Evolutionary conservation across 2,888 invertebrate genomes (phyloP), one percentile per base, ranked within the genome.

Genomic region (Orthosia gracilis): DNA sequence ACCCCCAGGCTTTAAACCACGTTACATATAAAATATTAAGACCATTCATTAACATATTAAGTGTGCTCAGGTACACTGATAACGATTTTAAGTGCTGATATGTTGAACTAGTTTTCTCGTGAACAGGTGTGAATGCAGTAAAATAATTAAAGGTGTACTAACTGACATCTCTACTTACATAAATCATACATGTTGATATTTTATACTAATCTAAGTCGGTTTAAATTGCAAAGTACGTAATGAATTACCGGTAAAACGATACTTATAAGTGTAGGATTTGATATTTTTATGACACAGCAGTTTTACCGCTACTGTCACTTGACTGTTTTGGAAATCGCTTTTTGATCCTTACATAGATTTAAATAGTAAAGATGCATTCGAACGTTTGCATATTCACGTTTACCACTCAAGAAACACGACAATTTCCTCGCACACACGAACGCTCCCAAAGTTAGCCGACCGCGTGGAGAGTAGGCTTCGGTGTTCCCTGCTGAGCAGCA

Each of bases 61-160:
- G 57, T 78, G 64, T 52, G 52, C 26, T 21, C 40, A 50, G 58
- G 62, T 31, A 23, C 40, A 55, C 59, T 59, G 61, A 76, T 69
- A 75, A 59, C 61, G 74, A 64, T 83, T 71, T 58, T 70, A 68
- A 45, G 58, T 67, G 58, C 62, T 78, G 77, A 78, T 78, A 81
- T 68, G 54, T 75, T 7, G 18, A 21, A 63, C 81, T 49, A 47
- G 78, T 61, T 82, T 45, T 49, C 59, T 62, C 50, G 55, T 47
- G 52, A 58, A 76, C 80, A 82, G 80, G 80, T 82, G 82, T 73
- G 55, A 82, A 71, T 70, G 26, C 57, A 64, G 69, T 31, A 15
- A 75, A 69, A 76, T 82, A 76, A 69, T 82, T 65, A 65, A 78
- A 63, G 1, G 40, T 62, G 73, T 75, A 63, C 57, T 58, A 65